phyloP scores from a whole-genome alignment of 1,140 invertebrate species.

The Rhagoletis zephyria region DNA sequence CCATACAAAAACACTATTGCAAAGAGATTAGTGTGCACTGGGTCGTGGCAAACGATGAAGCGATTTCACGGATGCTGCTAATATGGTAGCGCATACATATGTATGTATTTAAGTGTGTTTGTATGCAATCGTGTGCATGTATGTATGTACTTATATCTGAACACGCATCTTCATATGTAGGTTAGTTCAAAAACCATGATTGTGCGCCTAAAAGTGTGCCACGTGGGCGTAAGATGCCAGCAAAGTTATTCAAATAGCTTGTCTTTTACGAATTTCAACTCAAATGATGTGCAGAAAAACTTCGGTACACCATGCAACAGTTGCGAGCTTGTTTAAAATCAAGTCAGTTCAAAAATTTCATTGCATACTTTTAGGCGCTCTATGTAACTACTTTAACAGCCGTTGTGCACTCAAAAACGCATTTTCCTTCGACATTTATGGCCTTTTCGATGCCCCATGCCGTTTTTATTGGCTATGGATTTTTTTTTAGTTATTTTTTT shows the following conservation, averaged over 20 bases:
- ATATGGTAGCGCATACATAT: not conserved
- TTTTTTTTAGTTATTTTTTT: not conserved
- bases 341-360: not conserved
- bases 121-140: not conserved
- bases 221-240: not conserved
- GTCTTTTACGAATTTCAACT: not conserved
- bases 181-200: not conserved
- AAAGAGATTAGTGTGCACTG: not conserved
- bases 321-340: not conserved
- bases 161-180: too few species aligned
- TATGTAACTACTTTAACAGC: not conserved
- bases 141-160: not conserved
- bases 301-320: not conserved
- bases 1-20: not conserved
- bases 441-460: slow-evolving; percentile 6
- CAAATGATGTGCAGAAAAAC: not conserved
- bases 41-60: not conserved
- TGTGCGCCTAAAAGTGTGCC: not conserved
- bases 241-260: not conserved
- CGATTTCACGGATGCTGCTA: not conserved
- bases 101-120: not conserved
- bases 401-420: slow-evolving; percentile 3
- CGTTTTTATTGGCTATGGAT: not conserved
- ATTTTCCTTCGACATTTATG: slow-evolving; percentile 25
- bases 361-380: slow-evolving; percentile 35